These are phyloP conservation scores for Chaetops frenatus DNA, from an alignment of 2,113 vertebrate genomes.

Conservation along the genomic window DNA sequence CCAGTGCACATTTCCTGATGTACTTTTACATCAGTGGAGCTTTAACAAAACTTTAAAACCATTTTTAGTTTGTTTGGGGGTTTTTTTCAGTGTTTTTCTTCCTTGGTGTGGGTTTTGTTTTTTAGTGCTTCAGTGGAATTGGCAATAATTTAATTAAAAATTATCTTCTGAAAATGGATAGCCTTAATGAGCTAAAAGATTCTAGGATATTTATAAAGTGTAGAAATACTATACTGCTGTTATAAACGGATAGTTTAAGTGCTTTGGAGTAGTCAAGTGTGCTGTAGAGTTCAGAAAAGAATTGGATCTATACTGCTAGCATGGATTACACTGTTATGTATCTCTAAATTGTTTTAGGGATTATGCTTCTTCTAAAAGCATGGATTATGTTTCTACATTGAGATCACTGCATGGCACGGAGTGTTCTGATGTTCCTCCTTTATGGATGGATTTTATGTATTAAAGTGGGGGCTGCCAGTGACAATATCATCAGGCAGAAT, in stretches of 20 bases:
- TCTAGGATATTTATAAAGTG: background rate
- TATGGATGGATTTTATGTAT: background rate
- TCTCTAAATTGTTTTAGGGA: background rate
- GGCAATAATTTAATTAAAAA: background rate
- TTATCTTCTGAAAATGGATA: background rate
- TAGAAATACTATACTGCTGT: background rate
- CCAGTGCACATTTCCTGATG: background rate
- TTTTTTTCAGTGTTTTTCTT: background rate
- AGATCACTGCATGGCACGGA: background rate
- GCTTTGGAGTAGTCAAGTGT: background rate
- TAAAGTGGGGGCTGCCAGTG: background rate
- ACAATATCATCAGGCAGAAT: background rate
- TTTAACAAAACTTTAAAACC: background rate
- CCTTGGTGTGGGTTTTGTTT: background rate
- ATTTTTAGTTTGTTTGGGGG: rapidly evolving
- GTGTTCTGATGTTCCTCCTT: background rate
- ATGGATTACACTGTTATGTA: background rate
- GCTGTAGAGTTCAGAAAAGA: background rate
- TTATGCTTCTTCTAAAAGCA: background rate
- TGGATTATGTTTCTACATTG: background rate
- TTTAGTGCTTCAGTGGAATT: background rate
- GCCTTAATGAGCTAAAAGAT: background rate
- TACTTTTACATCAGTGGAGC: background rate
- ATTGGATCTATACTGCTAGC: background rate
- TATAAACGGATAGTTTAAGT: background rate